Evolutionary conservation across 1,140 invertebrate species (phyloP), one percentile per base, ranked within the genome.

Genomic region (Solenopsis invicta): DNA sequence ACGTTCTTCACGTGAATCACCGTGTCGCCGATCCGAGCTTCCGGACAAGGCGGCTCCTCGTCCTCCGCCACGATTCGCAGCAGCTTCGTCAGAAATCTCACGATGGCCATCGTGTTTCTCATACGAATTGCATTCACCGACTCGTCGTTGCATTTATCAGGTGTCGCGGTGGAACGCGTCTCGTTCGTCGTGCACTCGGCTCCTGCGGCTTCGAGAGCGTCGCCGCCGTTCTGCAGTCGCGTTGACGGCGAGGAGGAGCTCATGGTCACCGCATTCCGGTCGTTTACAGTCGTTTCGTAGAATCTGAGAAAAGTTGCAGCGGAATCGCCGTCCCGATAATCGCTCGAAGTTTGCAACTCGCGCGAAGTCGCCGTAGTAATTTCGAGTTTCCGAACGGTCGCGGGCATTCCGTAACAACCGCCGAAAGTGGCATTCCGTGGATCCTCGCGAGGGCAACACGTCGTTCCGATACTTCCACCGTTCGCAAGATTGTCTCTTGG

Each of bases 61-160:
- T 77, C 50, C 1, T 87, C 85, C 13, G 34, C 2, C n/a, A 87
- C 52, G 0, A 90, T 67, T 1, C 45, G 78, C 85, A 87, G 72
- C 18, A 90, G n/a, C 6, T 85, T 87, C 21, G 56, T 87, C 85
- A 90, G 61, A 10, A 90, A 87, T 12, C 76, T 78, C 10, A 80
- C 61, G 0, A 90, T 62, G 8, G 85, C 85, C 59, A 78, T 48
- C 89, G 85, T 84, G n/a, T 89, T 89, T 52, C 59, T 87, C 85
- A 34, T 29, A 71, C 76, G 66, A 21, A 59, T 54, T 3, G 77
- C 76, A 48, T 90, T 61, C 4, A 37, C 34, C 45, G 88, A 62
- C 0, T 62, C 13, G 2, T 48, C 48, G 5, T 21, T 29, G 29
- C 29, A 29, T 29, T 29, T 29, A 29, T 2, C 29, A 29, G 29